phyloP scores from a whole-genome alignment of 2,113 vertebrate species.

The Telmatochromis brachygnathus region DNA sequence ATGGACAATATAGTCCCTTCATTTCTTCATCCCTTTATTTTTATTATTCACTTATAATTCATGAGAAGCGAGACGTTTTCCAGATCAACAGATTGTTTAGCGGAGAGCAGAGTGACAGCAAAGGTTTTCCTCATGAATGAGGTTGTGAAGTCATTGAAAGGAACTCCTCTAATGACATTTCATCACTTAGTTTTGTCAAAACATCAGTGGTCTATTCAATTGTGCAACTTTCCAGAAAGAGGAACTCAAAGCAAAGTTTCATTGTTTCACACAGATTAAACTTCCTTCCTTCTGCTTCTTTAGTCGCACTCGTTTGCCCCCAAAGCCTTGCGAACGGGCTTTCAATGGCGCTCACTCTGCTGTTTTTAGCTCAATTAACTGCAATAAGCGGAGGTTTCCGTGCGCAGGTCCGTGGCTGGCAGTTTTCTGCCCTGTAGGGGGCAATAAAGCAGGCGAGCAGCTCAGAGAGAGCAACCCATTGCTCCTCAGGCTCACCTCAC shows the following conservation, averaged over 20 bases:
- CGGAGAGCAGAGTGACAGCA: background rate
- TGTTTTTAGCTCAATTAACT: constrained; percentile 1
- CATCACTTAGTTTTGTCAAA: background rate
- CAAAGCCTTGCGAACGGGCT: background rate
- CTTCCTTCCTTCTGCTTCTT: background rate
- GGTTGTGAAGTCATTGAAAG: background rate
- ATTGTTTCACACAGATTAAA: background rate
- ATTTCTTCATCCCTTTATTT: background rate
- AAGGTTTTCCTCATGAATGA: background rate
- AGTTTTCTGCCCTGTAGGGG: constrained; percentile 50
- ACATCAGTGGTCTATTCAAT: background rate
- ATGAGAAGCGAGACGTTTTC: background rate
- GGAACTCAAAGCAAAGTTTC: constrained; percentile 4
- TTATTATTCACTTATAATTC: background rate
- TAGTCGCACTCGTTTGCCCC: background rate
- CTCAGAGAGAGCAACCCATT: background rate
- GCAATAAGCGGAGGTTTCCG: background rate
- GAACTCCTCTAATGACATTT: background rate
- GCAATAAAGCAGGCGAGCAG: constrained; percentile 32
- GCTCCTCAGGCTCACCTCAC: background rate
- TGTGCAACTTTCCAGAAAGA: background rate
- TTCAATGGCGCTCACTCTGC: background rate
- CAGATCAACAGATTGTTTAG: background rate
- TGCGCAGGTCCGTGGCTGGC: background rate
- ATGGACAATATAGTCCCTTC: background rate